Base-by-base conservation (phyloP, 92 coral and sea anemone genomes). In the Phenganax stokvisi region DNA sequence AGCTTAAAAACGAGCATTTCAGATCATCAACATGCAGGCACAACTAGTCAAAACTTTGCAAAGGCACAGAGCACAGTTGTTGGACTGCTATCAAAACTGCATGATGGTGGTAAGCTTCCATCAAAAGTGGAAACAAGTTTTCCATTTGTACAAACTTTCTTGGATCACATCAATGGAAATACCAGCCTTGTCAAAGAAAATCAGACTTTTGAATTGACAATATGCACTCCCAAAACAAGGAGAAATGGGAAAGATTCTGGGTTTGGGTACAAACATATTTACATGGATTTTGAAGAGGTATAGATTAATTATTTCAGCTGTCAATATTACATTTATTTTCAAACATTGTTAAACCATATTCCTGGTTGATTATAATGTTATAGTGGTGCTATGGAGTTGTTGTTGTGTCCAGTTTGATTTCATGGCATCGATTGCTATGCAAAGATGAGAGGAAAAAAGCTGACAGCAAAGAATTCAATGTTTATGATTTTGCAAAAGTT, bases 371-470 rank as follows among this genome's bases (percentile, higher is more conserved):
- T 11, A 11, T 17, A 9, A 44, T 11, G 11, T 65, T 37, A 37
- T 37, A 96, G 99, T 96, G 97, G 97, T 92, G 90, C 70, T 81
- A 81, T 77, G 96, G 99, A 44, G 97, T 90, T 0, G 83, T 96
- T 25, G 93, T 97, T 31, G 79, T 92, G 81, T 90, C 96, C 59
- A 89, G 97, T 70, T 85, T 92, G 57, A 85, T 90, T 51, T 90
- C 91, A 47, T 88, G 92, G 51, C 83, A 64, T 66, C 84, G 90
- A 74, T 79, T 81, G 77, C 84, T 90, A 68, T 75, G 90, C 20
- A 88, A 85, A 56, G 92, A 91, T 82, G 90, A 89, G 63, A 85
- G 55, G 60, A 30, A 29, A 6, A 76, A 27, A 37, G 47, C 47
- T 57, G 53, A 47, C 61, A 59, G 59, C 10, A 47, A 76, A 54